Evolutionary conservation across 2,888 invertebrate genomes (phyloP), one percentile per base, ranked within the genome.

Genomic region (Microplitis manilae): DNA sequence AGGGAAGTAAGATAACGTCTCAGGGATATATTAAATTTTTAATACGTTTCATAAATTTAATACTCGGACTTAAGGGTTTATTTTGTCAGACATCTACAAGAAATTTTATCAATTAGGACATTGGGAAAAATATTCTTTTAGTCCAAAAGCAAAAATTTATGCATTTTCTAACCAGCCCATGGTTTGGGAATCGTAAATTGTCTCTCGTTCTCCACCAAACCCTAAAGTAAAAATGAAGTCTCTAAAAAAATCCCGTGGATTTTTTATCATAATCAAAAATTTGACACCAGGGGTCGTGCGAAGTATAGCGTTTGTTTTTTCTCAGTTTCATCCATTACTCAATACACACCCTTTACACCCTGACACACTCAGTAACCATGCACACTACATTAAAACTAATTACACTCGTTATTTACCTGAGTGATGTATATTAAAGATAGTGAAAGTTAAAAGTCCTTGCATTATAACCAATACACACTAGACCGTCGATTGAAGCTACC

Each of bases 361-460:
- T 13, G 9, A 50, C 13, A 50, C 13, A 8, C 50, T 30, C 30
- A 30, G 30, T 30, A 30, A 30, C 30, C 30, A 30, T 30, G 30
- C 9, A 13, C 13, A 50, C 4, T 50, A 50, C 50, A 50, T 50
- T 50, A 50, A 13, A 50, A 13, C 50, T 13, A 39, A 15, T 39
- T 60, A 59, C 20, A 65, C 20, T 8, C n/a, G 68, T 20, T 59
- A 13, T 15, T 68, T 38, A 74, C 68, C 30, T 59, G 20, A n/a
- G 13, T 67, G 64, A 62, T 41, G 68, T 50, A 69, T 77, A 72
- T 68, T 13, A 40, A 50, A 60, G 60, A 77, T 30, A 67, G 39
- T 38, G 71, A 72, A 76, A 69, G 76, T 78, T 77, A 67, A 80
- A 79, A 64, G 77, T 38, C 69, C 72, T 50, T 50, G 50, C 50